Percentiles rank a stretch among this genome's conserved stretches.
Evolutionary conservation across 2,113 vertebrate genomes (phyloP).

Genomic region (western clawed frog (Xenopus tropicalis)): UCB_Xtro_10.0 CM004447.2:96893501-96894000

Average conservation of each 20-base stretch:
- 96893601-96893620: slow-evolving; percentile 96
- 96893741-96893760: background rate
- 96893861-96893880: too few relatives aligned
- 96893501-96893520: slow-evolving; percentile 90
- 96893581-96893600: slow-evolving; percentile 97
- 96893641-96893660: slow-evolving; percentile 99
- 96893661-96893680: slow-evolving; percentile 89
- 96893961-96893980: background rate
- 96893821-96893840: too few relatives aligned
- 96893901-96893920: background rate
- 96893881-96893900: too few relatives aligned
- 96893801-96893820: too few relatives aligned
- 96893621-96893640: slow-evolving; percentile 92
- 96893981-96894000: background rate
- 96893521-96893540: slow-evolving; percentile 77
- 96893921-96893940: background rate
- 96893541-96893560: slow-evolving; percentile 77
- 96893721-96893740: rapidly evolving
- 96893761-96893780: too few relatives aligned
- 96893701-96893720: rapidly evolving
- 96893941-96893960: too few relatives aligned
- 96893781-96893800: too few relatives aligned
- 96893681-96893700: background rate
- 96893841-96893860: too few relatives aligned
- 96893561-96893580: slow-evolving; percentile 93